These are phyloP conservation scores for Callipepla squamata DNA, from an alignment of 2,113 vertebrate species.

Conservation along the genomic window DNA sequence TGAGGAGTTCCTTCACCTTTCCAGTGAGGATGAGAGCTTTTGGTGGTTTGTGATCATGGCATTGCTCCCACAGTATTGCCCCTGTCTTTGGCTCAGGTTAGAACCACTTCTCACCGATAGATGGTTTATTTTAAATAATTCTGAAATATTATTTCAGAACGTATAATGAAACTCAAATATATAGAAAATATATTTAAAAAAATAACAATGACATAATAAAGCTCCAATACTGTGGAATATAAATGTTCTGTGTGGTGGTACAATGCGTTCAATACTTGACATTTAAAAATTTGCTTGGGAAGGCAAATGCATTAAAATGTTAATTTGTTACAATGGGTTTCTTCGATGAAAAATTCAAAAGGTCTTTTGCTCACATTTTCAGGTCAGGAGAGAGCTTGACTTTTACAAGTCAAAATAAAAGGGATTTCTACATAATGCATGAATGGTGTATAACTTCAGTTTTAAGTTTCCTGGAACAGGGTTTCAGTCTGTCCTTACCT, in stretches of 20 bases:
- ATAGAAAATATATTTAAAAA: too few species aligned
- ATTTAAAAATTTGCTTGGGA: conserved; percentile 26
- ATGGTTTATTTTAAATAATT: conserved; percentile 28
- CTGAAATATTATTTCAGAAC: background rate
- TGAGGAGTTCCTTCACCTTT: background rate
- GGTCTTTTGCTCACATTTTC: background rate
- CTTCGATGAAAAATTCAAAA: conserved; percentile 16
- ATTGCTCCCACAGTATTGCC: background rate
- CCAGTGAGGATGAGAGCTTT: rapidly evolving
- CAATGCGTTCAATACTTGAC: conserved; percentile 1
- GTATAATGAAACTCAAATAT: too few species aligned
- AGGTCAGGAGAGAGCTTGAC: background rate
- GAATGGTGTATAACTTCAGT: background rate
- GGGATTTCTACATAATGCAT: background rate
- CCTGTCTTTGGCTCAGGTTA: background rate
- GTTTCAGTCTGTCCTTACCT: background rate
- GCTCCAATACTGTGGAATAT: background rate
- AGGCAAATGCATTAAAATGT: conserved; percentile 16
- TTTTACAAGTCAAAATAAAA: conserved; percentile 22
- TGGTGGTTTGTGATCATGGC: background rate
- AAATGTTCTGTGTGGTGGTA: background rate
- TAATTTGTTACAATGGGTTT: conserved; percentile 36
- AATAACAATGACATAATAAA: too few species aligned
- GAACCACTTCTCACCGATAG: background rate
- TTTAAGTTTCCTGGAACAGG: background rate